Evolutionary conservation across 2,113 vertebrate genomes (phyloP).

Genomic region (Vulpes ferrilata): DNA sequence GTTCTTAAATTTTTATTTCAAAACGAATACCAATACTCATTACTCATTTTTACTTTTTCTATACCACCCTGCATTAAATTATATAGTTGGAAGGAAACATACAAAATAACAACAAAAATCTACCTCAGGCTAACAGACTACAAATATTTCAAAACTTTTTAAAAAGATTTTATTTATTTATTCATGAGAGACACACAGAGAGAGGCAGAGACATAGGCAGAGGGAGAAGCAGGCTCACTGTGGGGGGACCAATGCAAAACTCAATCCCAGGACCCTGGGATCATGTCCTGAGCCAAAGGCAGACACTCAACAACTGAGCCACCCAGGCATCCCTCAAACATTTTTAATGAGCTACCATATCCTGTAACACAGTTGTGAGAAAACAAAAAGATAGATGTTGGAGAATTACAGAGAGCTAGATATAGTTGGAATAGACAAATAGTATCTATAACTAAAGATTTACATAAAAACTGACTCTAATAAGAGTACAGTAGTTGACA

Average conservation of each 20-base stretch:
- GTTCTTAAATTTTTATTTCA: conserved; percentile 50
- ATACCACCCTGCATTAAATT: neutral
- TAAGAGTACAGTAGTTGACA: neutral
- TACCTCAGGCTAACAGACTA: neutral
- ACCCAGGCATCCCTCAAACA: neutral
- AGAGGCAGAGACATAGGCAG: no score
- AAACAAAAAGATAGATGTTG: neutral
- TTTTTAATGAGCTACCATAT: neutral
- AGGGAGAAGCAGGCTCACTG: no score
- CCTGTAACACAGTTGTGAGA: neutral
- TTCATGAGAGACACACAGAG: no score
- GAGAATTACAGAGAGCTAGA: neutral
- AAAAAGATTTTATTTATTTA: neutral
- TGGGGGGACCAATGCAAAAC: no score
- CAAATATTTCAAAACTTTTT: neutral
- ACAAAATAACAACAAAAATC: neutral
- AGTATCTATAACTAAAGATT: neutral
- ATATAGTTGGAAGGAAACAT: neutral
- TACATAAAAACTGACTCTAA: neutral
- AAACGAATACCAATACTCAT: neutral
- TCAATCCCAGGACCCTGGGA: no score
- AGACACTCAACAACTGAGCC: no score
- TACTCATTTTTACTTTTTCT: conserved; percentile 26
- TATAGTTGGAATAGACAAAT: neutral
- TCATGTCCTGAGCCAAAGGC: no score